These are phyloP conservation scores for Acleris sparsana DNA, from an alignment of 2,888 invertebrate genomes.

Conservation along the genomic window DNA sequence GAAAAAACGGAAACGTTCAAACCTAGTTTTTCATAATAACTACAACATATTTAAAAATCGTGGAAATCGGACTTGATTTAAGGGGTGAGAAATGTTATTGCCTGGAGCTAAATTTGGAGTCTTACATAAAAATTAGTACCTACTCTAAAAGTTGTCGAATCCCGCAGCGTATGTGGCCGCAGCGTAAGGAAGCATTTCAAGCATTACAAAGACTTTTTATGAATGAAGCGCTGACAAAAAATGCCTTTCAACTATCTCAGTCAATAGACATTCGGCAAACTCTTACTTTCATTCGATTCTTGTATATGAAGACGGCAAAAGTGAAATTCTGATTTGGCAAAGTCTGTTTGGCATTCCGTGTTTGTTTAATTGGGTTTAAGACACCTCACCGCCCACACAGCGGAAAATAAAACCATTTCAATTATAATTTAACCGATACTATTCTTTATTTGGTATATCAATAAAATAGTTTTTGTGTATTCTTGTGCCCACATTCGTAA, in stretches of 20 bases:
- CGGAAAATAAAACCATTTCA: slow-evolving; percentile 5
- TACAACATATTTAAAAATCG: no score
- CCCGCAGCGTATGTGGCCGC: no score
- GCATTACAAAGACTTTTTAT: slow-evolving; percentile 25
- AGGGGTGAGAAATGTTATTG: no score
- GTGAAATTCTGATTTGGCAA: slow-evolving; percentile 48
- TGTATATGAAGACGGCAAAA: slow-evolving; percentile 39
- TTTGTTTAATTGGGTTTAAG: slow-evolving; percentile 50
- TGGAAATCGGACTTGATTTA: no score
- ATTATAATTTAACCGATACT: slow-evolving; percentile 9
- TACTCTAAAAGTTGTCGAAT: no score
- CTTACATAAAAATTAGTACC: no score
- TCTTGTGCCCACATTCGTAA: slow-evolving; percentile 35
- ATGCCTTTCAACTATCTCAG: slow-evolving; percentile 21
- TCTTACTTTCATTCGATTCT: slow-evolving; percentile 28
- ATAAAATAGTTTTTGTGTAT: slow-evolving; percentile 24
- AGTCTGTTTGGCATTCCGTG: slow-evolving; percentile 38
- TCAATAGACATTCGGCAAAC: slow-evolving; percentile 14
- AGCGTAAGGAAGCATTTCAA: background rate
- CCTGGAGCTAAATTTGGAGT: no score
- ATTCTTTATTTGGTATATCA: slow-evolving; percentile 22
- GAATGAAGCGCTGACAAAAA: slow-evolving; percentile 30
- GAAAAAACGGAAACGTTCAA: no score
- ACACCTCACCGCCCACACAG: slow-evolving; percentile 17
- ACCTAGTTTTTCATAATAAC: no score